Conservation (phyloP, 2,113 vertebrate species). For the Salvelinus fontinalis region DNA sequence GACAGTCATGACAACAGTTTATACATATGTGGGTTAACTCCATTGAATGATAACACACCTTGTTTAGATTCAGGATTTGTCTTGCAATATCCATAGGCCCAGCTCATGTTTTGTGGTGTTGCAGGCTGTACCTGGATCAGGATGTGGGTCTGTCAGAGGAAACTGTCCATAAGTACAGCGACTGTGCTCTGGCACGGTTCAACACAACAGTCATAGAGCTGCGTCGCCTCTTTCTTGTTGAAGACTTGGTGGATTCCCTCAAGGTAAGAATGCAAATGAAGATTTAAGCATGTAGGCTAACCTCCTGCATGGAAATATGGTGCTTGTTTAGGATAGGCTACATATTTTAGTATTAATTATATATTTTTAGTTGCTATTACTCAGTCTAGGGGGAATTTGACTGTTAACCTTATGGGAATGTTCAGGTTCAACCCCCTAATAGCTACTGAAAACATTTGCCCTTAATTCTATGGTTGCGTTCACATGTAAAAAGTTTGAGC, state of each 20-base stretch:
- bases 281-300: too few relatives aligned
- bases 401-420: too few relatives aligned
- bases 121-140: constrained; percentile 86
- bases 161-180: constrained; percentile 89
- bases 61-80: too few relatives aligned
- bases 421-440: neutral
- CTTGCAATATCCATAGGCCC: neutral
- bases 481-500: neutral
- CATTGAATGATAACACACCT: too few relatives aligned
- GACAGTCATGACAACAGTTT: too few relatives aligned
- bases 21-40: too few relatives aligned
- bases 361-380: too few relatives aligned
- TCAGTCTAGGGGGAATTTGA: too few relatives aligned
- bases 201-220: constrained; percentile 84
- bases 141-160: constrained; percentile 88
- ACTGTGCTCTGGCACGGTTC: constrained; percentile 79
- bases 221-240: constrained; percentile 91
- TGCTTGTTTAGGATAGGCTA: too few relatives aligned
- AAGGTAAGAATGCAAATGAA: constrained; percentile 77
- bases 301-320: too few relatives aligned
- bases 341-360: too few relatives aligned
- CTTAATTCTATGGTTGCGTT: neutral
- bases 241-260: constrained; percentile 96
- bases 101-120: neutral
- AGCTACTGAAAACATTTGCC: neutral